Evolutionary conservation across 1,140 invertebrate species (phyloP), one percentile per base, ranked within the genome.

Genomic region (Caenorhabditis brenneri): DNA sequence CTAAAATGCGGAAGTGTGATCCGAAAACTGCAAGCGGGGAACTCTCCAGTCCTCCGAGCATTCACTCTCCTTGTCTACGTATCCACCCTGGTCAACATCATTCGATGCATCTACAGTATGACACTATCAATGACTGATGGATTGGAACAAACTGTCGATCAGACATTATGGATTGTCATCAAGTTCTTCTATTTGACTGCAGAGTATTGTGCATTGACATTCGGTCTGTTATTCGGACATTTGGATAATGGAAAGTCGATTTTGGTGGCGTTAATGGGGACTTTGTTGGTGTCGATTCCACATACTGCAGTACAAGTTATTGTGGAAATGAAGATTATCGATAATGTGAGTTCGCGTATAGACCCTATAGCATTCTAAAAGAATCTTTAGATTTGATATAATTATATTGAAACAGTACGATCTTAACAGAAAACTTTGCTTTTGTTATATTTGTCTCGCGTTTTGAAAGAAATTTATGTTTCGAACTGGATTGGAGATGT

Each of bases 131-230:
- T 65, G 42, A 84, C 82, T 9, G 48, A 79, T 60, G 49, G 49
- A 19, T 7, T 84, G 7, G 82, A 65, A 79, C 58, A 84, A 22
- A 84, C 65, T 19, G 51, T 84, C 7, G 74, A 84, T 36, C 82
- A 65, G 24, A 46, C 65, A 27, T 29, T 84, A n/a, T 84, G 82
- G 82, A 46, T 55, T 49, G 10, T 69, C 42, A 46, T 84, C 31
- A 84, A 84, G 24, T 84, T 84, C 31, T 84, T 84, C 55, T 79
- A 46, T 53, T 27, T 84, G 74, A 58, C 82, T 19, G 82, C 82
- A 6, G 82, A 84, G n/a, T 65, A 80, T 36, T 84, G 69, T 46
- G 82, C 65, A 29, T 65, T 84, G 24, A 84, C 82, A 16, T 84
- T 84, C 49, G 82, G 58, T 4, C 16, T 84, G 15, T 36, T 84